Evolutionary conservation across 2,888 invertebrate species (phyloP).

Genomic region (Peribatodes rhomboidaria): DNA sequence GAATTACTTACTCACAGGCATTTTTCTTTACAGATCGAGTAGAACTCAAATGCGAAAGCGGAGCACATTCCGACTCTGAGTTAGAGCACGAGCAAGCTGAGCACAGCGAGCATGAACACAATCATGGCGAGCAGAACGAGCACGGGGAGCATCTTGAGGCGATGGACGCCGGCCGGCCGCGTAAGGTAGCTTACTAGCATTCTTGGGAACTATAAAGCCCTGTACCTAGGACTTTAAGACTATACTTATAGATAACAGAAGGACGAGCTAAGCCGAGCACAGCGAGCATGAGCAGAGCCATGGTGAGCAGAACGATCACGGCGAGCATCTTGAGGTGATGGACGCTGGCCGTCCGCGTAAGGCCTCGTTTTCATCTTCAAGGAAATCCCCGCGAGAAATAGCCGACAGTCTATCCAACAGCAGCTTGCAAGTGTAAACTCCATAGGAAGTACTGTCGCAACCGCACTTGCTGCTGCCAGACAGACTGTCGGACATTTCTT

Average conservation of each 20-base stretch:
- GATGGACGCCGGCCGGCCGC: conserved; percentile 71
- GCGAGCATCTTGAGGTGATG: conserved; percentile 66
- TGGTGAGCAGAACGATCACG: conserved; percentile 55
- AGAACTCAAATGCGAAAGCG: conserved; percentile 73
- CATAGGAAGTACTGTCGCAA: too few relatives aligned
- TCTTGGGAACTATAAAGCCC: conserved; percentile 14
- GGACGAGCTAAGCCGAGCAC: too few relatives aligned
- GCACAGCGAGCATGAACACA: conserved; percentile 63
- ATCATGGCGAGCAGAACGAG: conserved; percentile 54
- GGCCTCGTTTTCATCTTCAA: too few relatives aligned
- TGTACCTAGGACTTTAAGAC: too few relatives aligned
- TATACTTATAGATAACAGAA: too few relatives aligned
- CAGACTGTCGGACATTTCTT: too few relatives aligned
- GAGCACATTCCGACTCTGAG: conserved; percentile 74
- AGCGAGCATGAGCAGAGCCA: conserved; percentile 50
- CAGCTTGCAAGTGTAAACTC: too few relatives aligned
- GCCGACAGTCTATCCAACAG: too few relatives aligned
- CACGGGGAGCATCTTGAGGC: conserved; percentile 66
- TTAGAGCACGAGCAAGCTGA: conserved; percentile 65
- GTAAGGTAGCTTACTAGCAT: conserved; percentile 70
- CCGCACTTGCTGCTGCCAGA: too few relatives aligned
- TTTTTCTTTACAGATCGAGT: conserved; percentile 62
- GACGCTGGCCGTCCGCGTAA: conserved; percentile 77
- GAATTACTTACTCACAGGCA: background rate
- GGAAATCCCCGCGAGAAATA: too few relatives aligned